Base-by-base conservation (phyloP, 2,888 invertebrate species). In the Palloptera scutellata region DNA sequence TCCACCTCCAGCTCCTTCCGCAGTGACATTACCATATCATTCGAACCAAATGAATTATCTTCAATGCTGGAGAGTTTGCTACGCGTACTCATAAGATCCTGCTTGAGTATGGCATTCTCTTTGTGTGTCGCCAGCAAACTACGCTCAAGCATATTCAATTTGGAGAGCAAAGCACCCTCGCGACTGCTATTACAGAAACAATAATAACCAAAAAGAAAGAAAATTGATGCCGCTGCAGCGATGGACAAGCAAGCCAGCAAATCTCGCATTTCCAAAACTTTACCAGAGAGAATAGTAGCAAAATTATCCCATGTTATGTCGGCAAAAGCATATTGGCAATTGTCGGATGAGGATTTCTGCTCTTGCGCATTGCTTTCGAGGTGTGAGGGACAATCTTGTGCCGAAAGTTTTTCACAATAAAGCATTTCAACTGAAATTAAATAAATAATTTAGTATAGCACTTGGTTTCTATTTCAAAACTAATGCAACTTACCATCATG, bases 141-240 rank as follows among this genome's bases (percentile, higher is more conserved):
- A 74, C 89, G 88, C 77, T 91, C 90, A 58, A 91, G 80, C 67
- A 88, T 84, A 81, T 91, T 91, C 58, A 91, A 87, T 64, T 87
- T 91, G 0, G 89, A 89, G 65, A 94, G 88, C 42, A 94, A 86
- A 62, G 88, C 88, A 59, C 89, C 88, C 78, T 93, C 93, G 76
- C 91, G 88, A 72, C 90, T 88, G 76, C 87, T 89, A 78, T 91
- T 92, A 83, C 93, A 93, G 70, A 93, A 89, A 75, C 91, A 91
- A 81, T 93, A 91, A 84, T 92, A 92, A 20, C 92, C 92, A 68
- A 93, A 87, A 17, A 90, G 88, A 78, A 94, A 93, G 61, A 92
- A 82, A 9, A 93, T 85, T 0, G 91, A 89, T 0, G 92, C 89
- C n/a, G 88, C 84, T 3, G 92, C 91, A n/a, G 92, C 90, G 59